Base-by-base conservation (phyloP, 2,113 vertebrate species). In the Apteryx owenii region DNA sequence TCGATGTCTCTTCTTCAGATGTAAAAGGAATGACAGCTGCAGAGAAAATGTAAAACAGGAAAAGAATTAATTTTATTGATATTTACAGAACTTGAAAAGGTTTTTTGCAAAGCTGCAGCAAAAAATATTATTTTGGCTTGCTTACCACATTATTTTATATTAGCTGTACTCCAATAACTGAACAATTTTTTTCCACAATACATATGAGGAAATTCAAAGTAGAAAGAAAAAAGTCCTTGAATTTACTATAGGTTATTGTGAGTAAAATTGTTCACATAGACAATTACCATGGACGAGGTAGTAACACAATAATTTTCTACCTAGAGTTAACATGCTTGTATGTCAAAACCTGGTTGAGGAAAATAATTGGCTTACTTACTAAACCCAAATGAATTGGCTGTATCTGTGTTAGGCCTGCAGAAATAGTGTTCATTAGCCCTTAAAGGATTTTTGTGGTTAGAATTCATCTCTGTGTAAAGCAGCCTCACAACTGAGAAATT, bases 161-260 rank as follows among this genome's bases (percentile, higher is more conserved):
- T 38, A 38, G 15, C 15, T 69, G 20, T 60, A 48, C 7, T 66
- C 22, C 14, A 44, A 21, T 53, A 76, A 31, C 29, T 68, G 9
- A 2, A 0, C 9, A 31, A 8, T 40, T 33, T 81, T 85, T 58
- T 4, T 73, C 25, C 23, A 66, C 3, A 51, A 2, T 0, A 56
- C 10, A 33, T 60, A 60, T 60, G 31, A 33, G 17, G 31, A 60
- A 60, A 60, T 33, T 33, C 56, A 60, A 60, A 33, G 31, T 19
- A 33, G 29, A 19, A 60, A 60, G 5, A 14, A 76, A 62, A 26
- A 44, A 8, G 10, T n/a, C 33, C 65, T 78, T 81, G 56, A 44
- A 15, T 80, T 82, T 76, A 38, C 18, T 79, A 10, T 14, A 68
- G 4, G 4, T 4, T 68, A 33, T 7, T 83, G 5, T 77, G 14